Percentiles rank a stretch among this genome's conserved stretches.
These are phyloP conservation scores for Pseudomugil gertrudae DNA, from an alignment of 2,797 vertebrate species.

Conservation along the genomic window DNA sequence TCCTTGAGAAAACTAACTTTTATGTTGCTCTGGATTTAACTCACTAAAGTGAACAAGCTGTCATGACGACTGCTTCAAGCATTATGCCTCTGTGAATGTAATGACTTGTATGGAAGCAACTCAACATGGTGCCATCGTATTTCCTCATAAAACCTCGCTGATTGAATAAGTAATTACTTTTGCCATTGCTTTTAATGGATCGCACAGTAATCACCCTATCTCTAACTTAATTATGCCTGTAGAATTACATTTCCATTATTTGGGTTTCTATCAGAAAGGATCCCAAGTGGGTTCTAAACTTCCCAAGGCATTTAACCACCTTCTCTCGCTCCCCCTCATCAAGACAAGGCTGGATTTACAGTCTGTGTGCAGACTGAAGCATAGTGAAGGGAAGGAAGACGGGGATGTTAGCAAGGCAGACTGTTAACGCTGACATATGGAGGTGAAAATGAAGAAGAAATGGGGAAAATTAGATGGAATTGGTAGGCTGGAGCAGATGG, in stretches of 20 bases:
- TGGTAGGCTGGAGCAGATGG: slow-evolving; percentile 26
- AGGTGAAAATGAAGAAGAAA: slow-evolving; percentile 25
- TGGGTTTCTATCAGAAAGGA: slow-evolving; percentile 63
- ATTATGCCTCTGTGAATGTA: slow-evolving; percentile 68
- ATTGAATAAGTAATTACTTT: slow-evolving; percentile 84
- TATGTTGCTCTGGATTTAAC: slow-evolving; percentile 41
- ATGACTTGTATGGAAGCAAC: slow-evolving; percentile 65
- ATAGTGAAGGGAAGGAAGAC: neutral
- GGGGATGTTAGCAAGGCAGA: slow-evolving; percentile 1
- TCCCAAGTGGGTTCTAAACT: slow-evolving; percentile 69
- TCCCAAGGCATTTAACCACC: slow-evolving; percentile 71
- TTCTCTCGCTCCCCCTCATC: slow-evolving; percentile 41
- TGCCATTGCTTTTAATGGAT: slow-evolving; percentile 79
- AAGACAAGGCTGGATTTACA: slow-evolving; percentile 59
- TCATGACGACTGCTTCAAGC: slow-evolving; percentile 64
- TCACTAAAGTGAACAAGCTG: slow-evolving; percentile 62
- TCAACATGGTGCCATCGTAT: slow-evolving; percentile 61
- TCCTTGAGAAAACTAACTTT: slow-evolving; percentile 29
- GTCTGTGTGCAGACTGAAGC: slow-evolving; percentile 34
- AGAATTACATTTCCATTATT: slow-evolving; percentile 80
- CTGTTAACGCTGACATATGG: slow-evolving; percentile 10
- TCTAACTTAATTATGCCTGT: slow-evolving; percentile 80
- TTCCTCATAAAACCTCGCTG: slow-evolving; percentile 71
- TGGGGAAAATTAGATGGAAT: slow-evolving; percentile 3
- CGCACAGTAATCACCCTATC: slow-evolving; percentile 73